A percentile compares a stretch with the other conserved stretches of the same genome.
Conservation (phyloP, 2,113 vertebrate species). For the Equus quagga region DNA sequence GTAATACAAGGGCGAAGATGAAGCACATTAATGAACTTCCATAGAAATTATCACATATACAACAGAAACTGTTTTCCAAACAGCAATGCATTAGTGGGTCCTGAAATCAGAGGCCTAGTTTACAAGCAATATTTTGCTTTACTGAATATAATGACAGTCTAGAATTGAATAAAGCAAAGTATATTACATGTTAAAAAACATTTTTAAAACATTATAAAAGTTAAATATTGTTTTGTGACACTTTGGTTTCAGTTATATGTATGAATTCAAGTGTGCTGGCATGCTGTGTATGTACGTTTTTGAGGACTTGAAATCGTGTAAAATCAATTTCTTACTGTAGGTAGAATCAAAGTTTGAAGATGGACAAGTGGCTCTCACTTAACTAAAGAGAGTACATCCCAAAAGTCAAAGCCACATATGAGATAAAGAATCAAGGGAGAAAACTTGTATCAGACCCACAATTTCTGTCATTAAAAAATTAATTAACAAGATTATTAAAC, state of each 20-base stretch:
- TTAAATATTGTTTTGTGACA: background rate
- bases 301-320: background rate
- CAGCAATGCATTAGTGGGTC: background rate
- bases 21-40: background rate
- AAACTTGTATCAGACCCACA: background rate
- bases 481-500: background rate
- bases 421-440: background rate
- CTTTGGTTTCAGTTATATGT: background rate
- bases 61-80: background rate
- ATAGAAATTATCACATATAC: background rate
- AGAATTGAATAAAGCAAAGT: constrained; percentile 18
- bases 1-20: background rate
- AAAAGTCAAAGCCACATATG: background rate
- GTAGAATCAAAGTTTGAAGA: background rate
- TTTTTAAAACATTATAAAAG: background rate
- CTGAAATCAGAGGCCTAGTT: background rate
- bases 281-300: background rate
- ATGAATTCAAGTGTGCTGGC: background rate
- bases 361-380: background rate
- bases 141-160: background rate
- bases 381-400: background rate
- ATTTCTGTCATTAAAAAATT: background rate
- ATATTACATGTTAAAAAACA: background rate
- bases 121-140: background rate
- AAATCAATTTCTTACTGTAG: background rate